These are phyloP conservation scores for Eumaeus atala DNA, from an alignment of 1,140 invertebrate genomes.

Conservation along the genomic window DNA sequence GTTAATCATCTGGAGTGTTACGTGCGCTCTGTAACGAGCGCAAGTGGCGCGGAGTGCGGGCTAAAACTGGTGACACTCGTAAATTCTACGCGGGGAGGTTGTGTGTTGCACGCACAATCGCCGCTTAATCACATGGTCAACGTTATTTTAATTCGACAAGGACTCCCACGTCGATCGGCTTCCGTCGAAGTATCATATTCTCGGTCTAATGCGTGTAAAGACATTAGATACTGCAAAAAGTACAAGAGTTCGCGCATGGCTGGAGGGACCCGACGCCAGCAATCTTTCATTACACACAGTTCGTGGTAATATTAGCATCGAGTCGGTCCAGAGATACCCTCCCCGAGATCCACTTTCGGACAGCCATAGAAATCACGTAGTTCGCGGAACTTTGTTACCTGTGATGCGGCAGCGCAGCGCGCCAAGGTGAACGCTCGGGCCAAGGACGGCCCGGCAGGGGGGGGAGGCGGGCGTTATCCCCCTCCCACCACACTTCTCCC, in stretches of 20 bases:
- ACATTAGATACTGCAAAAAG: constrained; percentile 53
- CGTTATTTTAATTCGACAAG: constrained; percentile 13
- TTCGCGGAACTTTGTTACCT: constrained; percentile 72
- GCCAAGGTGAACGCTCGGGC: constrained; percentile 70
- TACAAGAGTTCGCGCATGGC: constrained; percentile 30
- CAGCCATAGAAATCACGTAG: constrained; percentile 70
- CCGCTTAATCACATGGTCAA: constrained; percentile 8
- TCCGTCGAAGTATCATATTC: constrained; percentile 36
- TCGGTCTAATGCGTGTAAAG: constrained; percentile 31
- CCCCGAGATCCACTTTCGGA: constrained; percentile 61
- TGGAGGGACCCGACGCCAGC: constrained; percentile 29
- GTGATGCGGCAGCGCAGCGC: constrained; percentile 64
- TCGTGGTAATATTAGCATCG: constrained; percentile 57
- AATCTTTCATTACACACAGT: constrained; percentile 63
- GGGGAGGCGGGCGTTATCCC: constrained; percentile 33
- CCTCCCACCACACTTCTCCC: constrained; percentile 33
- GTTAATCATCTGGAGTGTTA: constrained; percentile 3
- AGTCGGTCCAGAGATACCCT: constrained; percentile 44
- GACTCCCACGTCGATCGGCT: constrained; percentile 53
- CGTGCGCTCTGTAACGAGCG: neutral
- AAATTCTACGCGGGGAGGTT: constrained; percentile 43
- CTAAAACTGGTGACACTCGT: constrained; percentile 10
- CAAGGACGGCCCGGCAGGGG: constrained; percentile 59
- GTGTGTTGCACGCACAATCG: constrained; percentile 22
- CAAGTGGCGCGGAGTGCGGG: constrained; percentile 6